phyloP scores from a whole-genome alignment of 2,888 invertebrate species.

The Caenorhabditis doughertyi region DNA sequence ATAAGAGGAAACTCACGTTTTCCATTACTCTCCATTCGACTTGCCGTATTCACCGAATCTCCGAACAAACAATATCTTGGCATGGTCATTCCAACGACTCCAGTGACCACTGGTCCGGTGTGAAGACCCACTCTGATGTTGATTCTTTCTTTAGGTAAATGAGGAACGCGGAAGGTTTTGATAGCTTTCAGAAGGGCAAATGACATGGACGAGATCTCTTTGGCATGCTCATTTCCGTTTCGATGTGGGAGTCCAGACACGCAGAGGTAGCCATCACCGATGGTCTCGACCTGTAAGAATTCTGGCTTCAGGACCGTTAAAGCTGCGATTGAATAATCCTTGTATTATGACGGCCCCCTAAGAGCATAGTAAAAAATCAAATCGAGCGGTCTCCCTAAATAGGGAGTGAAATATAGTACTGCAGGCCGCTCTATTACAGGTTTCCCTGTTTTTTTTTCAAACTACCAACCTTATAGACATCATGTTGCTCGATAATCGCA shows the following conservation, averaged over 20 bases:
- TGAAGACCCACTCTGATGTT: conserved; percentile 79
- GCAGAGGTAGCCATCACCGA: conserved; percentile 79
- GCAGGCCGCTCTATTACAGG: too few relatives aligned
- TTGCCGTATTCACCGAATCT: conserved; percentile 80
- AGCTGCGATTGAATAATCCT: too few relatives aligned
- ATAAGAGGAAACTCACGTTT: conserved; percentile 75
- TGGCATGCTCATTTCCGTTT: conserved; percentile 78
- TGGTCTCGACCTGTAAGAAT: conserved; percentile 72
- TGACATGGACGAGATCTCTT: conserved; percentile 77
- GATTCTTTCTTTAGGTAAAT: conserved; percentile 77
- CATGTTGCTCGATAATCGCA: conserved; percentile 77
- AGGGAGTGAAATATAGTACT: too few relatives aligned
- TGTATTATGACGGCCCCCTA: too few relatives aligned
- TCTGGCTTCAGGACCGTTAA: too few relatives aligned
- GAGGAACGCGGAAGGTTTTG: conserved; percentile 74
- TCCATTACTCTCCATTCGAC: conserved; percentile 80
- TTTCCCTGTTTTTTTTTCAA: neutral
- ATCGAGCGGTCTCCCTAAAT: too few relatives aligned
- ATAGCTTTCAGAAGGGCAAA: conserved; percentile 73
- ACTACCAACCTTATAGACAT: conserved; percentile 77
- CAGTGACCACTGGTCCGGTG: conserved; percentile 75
- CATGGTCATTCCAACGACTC: conserved; percentile 78
- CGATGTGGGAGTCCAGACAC: conserved; percentile 79
- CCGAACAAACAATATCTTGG: conserved; percentile 80
- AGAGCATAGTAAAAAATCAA: too few relatives aligned